phyloP scores from a whole-genome alignment of 2,113 vertebrate genomes.

The Donacobius atricapilla region DNA sequence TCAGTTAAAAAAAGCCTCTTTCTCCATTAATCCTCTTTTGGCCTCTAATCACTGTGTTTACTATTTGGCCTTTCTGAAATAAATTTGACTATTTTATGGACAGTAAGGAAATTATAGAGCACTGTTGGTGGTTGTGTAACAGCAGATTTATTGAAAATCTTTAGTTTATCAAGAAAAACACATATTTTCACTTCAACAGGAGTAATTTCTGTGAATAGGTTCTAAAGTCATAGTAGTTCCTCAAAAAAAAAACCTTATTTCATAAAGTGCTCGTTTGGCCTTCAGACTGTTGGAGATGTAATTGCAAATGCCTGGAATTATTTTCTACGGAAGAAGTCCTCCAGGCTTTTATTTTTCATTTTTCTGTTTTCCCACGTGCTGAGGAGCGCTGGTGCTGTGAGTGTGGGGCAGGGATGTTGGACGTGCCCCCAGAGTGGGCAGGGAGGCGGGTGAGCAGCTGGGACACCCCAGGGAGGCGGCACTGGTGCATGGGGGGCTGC shows the following conservation, averaged over 20 bases:
- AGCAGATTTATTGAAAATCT: slow-evolving; percentile 34
- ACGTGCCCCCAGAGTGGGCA: slow-evolving; percentile 14
- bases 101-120: slow-evolving; percentile 19
- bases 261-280: slow-evolving; percentile 20
- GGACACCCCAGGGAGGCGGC: neutral
- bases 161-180: neutral
- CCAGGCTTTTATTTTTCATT: neutral
- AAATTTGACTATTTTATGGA: slow-evolving; percentile 29
- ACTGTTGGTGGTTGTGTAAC: slow-evolving; percentile 10
- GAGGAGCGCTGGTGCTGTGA: no score
- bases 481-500: neutral
- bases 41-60: slow-evolving; percentile 44
- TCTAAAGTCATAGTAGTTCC: slow-evolving; percentile 29
- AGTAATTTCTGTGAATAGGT: slow-evolving; percentile 42
- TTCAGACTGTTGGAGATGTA: neutral
- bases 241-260: slow-evolving; percentile 11
- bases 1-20: neutral
- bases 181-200: slow-evolving; percentile 12
- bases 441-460: neutral
- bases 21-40: slow-evolving; percentile 16
- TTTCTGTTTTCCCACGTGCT: no score
- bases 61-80: slow-evolving; percentile 48
- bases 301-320: slow-evolving; percentile 8
- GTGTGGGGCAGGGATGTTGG: neutral
- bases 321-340: neutral